These are phyloP conservation scores for Morbakka virulenta DNA, from an alignment of 30 jellyfish, hydroid and myxozoan species.

Conservation along the genomic window DNA sequence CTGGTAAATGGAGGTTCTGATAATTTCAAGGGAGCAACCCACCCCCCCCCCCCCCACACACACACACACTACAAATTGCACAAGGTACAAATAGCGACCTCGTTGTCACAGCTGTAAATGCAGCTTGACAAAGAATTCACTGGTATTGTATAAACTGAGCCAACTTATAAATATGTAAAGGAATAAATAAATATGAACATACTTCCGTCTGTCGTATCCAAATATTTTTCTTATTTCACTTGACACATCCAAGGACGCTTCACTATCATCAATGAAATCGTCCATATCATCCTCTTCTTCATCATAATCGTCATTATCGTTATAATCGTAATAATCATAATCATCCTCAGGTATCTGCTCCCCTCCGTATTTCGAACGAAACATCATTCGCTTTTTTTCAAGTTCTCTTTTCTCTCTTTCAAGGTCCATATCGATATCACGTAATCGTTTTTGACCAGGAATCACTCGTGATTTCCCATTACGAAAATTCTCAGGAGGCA, in stretches of 20 bases:
- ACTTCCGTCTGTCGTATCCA: conserved; percentile 87
- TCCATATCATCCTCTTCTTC: conserved; percentile 72
- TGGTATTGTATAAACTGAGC: no score
- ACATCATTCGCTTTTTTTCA: conserved; percentile 63
- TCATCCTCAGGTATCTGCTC: conserved; percentile 14
- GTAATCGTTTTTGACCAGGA: not conserved
- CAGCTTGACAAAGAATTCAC: no score
- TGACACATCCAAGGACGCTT: conserved; percentile 58
- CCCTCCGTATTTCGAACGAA: conserved; percentile 46
- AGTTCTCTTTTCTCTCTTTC: conserved; percentile 59
- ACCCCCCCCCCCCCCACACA: no score
- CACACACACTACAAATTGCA: no score
- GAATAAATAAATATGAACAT: not conserved
- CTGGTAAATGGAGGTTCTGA: no score
- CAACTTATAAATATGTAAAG: not conserved
- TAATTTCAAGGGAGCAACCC: no score
- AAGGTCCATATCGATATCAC: conserved; percentile 70
- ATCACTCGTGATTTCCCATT: not conserved
- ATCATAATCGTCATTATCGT: conserved; percentile 53
- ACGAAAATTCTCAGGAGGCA: not conserved
- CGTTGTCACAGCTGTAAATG: no score
- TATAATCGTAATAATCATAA: conserved; percentile 40
- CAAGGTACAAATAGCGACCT: no score
- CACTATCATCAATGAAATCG: conserved; percentile 88
- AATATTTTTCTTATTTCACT: conserved; percentile 68